These are phyloP conservation scores for Campylomormyrus numenius DNA, from an alignment of 2,113 vertebrate genomes.

Conservation along the genomic window DNA sequence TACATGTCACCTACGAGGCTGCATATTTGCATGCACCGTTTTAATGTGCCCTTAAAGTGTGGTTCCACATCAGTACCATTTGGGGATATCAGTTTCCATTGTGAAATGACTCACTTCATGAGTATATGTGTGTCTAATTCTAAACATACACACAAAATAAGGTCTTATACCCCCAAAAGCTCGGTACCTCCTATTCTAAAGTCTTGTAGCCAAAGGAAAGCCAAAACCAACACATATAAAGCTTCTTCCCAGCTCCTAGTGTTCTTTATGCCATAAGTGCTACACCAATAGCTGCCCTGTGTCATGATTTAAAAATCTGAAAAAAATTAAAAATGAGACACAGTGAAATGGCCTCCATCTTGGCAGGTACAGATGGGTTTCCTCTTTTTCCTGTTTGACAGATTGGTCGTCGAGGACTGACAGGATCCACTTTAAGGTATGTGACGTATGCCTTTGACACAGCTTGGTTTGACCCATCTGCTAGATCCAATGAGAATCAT, in stretches of 20 bases:
- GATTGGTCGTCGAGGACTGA: neutral
- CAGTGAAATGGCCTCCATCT: neutral
- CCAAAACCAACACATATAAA: neutral
- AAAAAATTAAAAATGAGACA: neutral
- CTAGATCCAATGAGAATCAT: neutral
- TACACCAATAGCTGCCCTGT: neutral
- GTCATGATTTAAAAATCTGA: neutral
- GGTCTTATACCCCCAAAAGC: neutral
- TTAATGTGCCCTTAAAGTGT: neutral
- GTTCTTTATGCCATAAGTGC: neutral
- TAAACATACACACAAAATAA: neutral
- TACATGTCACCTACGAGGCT: neutral
- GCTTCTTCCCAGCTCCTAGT: neutral
- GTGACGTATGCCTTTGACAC: neutral
- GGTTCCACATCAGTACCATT: neutral
- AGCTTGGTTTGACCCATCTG: neutral
- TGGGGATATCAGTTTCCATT: neutral
- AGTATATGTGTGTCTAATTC: neutral
- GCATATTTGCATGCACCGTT: neutral
- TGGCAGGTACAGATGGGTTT: neutral
- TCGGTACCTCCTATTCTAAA: neutral
- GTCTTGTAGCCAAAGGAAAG: neutral
- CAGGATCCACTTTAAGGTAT: neutral
- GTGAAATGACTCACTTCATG: neutral
- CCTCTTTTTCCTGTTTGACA: neutral